Conservation (phyloP, 2,888 invertebrate species). For the Acanthosepion esculentum region DNA sequence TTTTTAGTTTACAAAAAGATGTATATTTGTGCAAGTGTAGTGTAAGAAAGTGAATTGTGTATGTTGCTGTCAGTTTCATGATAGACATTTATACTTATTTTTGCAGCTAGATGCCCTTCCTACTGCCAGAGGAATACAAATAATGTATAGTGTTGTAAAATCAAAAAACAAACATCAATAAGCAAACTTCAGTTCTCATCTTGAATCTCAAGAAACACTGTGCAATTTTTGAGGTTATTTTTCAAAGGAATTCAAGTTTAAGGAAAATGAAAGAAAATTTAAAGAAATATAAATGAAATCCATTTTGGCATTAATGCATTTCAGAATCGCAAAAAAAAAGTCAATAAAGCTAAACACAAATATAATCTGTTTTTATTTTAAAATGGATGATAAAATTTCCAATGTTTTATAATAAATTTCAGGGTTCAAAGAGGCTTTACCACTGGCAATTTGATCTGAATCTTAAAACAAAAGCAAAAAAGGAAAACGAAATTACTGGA, state of each 20-base stretch:
- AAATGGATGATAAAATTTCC: neutral
- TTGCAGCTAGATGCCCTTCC: neutral
- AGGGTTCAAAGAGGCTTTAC: neutral
- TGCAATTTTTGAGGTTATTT: neutral
- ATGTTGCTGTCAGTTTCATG: neutral
- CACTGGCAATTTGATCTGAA: neutral
- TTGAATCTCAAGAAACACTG: neutral
- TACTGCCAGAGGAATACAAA: neutral
- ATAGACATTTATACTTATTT: neutral
- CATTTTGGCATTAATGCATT: neutral
- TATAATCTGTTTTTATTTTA: neutral
- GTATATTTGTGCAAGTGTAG: neutral
- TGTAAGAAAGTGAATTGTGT: neutral
- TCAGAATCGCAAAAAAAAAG: neutral
- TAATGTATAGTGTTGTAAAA: neutral
- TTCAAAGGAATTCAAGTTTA: neutral
- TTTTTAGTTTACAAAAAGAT: neutral
- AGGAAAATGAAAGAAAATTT: neutral
- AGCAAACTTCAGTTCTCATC: neutral
- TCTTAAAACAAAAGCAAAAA: neutral
- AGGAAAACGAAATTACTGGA: neutral
- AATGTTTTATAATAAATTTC: neutral
- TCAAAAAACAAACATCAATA: neutral
- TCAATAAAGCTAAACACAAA: neutral
- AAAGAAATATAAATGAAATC: neutral